Conservation (phyloP, 2,113 vertebrate genomes). For the Dromiciops gliroides region DNA sequence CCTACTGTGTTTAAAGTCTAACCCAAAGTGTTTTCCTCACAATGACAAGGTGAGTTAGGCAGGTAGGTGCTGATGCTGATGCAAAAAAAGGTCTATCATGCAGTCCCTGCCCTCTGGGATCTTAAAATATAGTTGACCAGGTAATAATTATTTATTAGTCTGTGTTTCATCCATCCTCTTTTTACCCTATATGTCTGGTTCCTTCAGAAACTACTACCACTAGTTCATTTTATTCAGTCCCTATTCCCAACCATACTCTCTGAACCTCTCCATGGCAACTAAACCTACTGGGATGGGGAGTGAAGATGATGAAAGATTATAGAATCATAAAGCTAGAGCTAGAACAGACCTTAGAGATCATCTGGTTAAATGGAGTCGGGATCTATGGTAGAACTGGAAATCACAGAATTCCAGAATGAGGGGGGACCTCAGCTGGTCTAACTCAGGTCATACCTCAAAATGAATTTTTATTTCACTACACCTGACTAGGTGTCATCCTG, state of each 20-base stretch:
- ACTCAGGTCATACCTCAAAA: background rate
- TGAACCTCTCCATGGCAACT: background rate
- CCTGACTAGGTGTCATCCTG: background rate
- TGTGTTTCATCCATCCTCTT: background rate
- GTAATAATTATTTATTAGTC: background rate
- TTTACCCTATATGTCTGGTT: background rate
- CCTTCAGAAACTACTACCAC: background rate
- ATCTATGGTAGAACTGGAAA: too few species aligned
- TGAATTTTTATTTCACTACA: background rate
- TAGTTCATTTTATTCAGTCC: background rate
- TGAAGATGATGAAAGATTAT: background rate
- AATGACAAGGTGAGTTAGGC: background rate
- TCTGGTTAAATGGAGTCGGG: background rate
- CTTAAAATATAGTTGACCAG: background rate
- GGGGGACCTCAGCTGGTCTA: background rate
- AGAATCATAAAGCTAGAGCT: background rate
- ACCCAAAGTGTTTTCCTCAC: background rate
- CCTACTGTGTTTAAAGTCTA: background rate
- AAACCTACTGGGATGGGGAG: background rate
- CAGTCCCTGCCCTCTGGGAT: background rate
- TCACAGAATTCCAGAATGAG: too few species aligned
- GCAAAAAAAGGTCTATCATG: background rate
- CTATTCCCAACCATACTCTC: background rate
- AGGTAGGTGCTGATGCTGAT: background rate
- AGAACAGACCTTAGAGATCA: background rate